Evolutionary conservation across 1,140 invertebrate species (phyloP).

Genomic region (Anagrus nilaparvatae): DNA sequence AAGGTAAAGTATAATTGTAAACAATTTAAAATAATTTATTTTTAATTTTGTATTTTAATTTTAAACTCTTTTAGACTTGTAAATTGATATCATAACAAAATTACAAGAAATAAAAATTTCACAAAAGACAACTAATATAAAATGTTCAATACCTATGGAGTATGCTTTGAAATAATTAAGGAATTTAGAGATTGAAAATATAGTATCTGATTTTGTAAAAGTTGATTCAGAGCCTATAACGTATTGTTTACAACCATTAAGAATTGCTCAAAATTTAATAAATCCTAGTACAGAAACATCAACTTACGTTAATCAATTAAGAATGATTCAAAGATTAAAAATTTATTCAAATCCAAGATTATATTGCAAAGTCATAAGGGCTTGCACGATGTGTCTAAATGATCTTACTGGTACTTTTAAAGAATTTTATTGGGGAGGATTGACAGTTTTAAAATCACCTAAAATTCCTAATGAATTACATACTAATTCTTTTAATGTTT

Average conservation of each 20-base stretch:
- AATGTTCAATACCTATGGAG: constrained; percentile 46
- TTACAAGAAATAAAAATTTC: constrained; percentile 59
- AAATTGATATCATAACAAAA: constrained; percentile 58
- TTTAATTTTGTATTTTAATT: too few species aligned
- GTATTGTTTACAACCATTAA: constrained; percentile 61
- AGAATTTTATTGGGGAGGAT: constrained; percentile 86
- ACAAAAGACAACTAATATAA: constrained; percentile 48
- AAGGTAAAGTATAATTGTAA: too few species aligned
- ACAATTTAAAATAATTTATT: too few species aligned
- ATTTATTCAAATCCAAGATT: constrained; percentile 58
- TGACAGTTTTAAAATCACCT: constrained; percentile 84
- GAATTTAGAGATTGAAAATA: constrained; percentile 51
- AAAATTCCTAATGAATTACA: constrained; percentile 64
- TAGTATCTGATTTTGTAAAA: constrained; percentile 42
- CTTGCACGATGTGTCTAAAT: constrained; percentile 78
- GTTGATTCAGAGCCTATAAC: constrained; percentile 55
- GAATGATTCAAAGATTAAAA: constrained; percentile 75
- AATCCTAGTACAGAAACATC: constrained; percentile 69
- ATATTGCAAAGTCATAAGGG: constrained; percentile 81
- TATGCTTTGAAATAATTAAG: constrained; percentile 50
- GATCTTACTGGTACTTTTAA: constrained; percentile 64
- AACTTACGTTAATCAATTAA: constrained; percentile 66
- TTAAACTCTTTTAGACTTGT: too few species aligned
- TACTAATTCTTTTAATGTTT: constrained; percentile 38
- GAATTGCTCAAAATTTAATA: constrained; percentile 61